Evolutionary conservation across 2,888 invertebrate species (phyloP).

Genomic region (Antheraea assamensis): DNA sequence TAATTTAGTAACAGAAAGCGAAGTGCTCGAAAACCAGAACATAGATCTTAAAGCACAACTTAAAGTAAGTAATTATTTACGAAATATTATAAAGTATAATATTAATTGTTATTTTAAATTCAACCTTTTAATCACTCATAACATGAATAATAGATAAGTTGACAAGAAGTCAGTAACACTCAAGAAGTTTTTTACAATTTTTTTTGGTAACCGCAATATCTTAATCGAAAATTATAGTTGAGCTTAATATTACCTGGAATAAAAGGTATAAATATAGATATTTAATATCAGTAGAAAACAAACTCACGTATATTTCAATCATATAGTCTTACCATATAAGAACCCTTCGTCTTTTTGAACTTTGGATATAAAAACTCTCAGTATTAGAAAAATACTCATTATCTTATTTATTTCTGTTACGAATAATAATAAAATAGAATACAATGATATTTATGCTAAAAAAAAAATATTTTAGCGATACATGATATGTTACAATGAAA

Average conservation of each 20-base stretch:
- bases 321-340: neutral
- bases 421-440: too few relatives aligned
- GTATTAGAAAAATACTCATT: too few relatives aligned
- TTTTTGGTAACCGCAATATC: neutral
- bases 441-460: neutral
- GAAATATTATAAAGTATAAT: neutral
- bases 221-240: neutral
- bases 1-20: conserved; percentile 93
- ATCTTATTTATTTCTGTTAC: too few relatives aligned
- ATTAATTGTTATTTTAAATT: neutral
- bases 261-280: neutral
- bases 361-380: too few relatives aligned
- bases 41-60: conserved; percentile 92
- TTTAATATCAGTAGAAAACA: neutral
- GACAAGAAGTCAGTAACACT: neutral
- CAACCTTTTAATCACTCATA: neutral
- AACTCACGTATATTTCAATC: neutral
- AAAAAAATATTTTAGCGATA: neutral
- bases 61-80: conserved; percentile 54
- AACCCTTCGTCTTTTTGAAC: too few relatives aligned
- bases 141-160: neutral
- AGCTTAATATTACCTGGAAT: neutral
- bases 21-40: conserved; percentile 92
- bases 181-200: neutral
- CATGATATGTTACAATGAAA: neutral